Conservation (phyloP, 2,113 vertebrate genomes). For the Centropus unirufus region DNA sequence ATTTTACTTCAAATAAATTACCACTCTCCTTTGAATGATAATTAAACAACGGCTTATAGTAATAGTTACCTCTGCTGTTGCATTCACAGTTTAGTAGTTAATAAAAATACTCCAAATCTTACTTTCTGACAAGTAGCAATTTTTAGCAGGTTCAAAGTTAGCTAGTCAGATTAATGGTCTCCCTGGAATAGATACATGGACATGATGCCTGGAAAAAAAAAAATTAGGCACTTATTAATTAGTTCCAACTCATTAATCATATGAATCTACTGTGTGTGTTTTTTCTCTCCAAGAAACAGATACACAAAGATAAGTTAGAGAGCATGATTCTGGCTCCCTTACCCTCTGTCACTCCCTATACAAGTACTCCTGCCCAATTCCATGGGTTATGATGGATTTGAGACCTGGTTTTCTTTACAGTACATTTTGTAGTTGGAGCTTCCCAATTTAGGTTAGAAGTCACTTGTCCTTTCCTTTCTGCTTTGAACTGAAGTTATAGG, state of each 20-base stretch:
- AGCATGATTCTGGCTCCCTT: background rate
- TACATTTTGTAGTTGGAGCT: background rate
- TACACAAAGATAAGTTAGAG: background rate
- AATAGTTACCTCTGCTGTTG: background rate
- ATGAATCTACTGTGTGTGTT: background rate
- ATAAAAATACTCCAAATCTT: background rate
- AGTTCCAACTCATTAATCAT: background rate
- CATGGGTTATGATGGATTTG: background rate
- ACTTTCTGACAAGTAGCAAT: background rate
- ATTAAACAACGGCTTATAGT: background rate
- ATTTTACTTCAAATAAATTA: background rate
- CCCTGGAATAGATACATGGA: background rate
- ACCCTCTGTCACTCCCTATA: background rate
- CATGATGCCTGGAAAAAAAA: background rate
- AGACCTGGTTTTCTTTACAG: background rate
- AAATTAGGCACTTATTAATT: background rate
- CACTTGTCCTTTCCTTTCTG: background rate
- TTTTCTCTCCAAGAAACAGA: background rate
- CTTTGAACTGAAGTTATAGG: slow-evolving; percentile 37
- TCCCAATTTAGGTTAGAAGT: background rate
- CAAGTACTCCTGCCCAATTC: background rate
- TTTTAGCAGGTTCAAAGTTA: background rate
- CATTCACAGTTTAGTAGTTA: background rate
- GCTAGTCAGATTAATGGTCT: background rate
- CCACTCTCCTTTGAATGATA: background rate